Evolutionary conservation across 2,888 invertebrate species (phyloP), one percentile per base, ranked within the genome.

Genomic region (Drosophila tripunctata): DNA sequence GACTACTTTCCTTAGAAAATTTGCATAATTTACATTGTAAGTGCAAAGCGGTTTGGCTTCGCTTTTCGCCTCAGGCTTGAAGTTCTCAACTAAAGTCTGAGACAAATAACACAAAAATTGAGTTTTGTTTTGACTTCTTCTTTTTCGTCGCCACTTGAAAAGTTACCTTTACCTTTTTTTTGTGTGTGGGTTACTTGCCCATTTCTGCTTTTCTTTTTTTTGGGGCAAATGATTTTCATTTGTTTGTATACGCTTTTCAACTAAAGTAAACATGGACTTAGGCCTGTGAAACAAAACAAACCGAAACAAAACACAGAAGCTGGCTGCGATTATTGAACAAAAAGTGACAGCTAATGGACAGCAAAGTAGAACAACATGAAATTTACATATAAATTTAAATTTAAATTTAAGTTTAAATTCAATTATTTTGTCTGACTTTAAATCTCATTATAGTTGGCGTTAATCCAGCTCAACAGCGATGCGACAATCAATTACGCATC

Each of bases 21-120:
- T 78, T 82, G 57, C 83, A 85, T 81, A 85, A 85, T 82, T 81
- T 69, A 60, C 58, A 67, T 72, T 85, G 69, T 60, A 67, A 78
- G 75, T 75, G 73, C 60, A 63, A 78, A 78, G 67, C 73, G 57
- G 36, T 68, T 85, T 63, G 63, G 65, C 73, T 64, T 54, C 47
- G 51, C 21, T 54, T 61, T 54, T 54, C 17, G 40, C 67, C 54
- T 35, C 54, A 48, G 60, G 56, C n/a, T 55, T 56, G 41, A 40
- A 43, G 38, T 50, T 58, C n/a, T n/a, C 55, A 38, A 40, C 44
- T 27, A 24, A 24, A 19, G 22, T 6, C 44, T 33, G 48, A 51
- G 40, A 41, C 35, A 44, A 51, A 57, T 48, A 27, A 68, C 73
- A 56, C 66, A 73, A 64, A 76, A 78, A 78, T 77, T 71, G 71